A percentile compares a stretch with the other conserved stretches of the same genome.
Conservation (phyloP, 2,113 vertebrate species). For the Heterocephalus glaber region DNA sequence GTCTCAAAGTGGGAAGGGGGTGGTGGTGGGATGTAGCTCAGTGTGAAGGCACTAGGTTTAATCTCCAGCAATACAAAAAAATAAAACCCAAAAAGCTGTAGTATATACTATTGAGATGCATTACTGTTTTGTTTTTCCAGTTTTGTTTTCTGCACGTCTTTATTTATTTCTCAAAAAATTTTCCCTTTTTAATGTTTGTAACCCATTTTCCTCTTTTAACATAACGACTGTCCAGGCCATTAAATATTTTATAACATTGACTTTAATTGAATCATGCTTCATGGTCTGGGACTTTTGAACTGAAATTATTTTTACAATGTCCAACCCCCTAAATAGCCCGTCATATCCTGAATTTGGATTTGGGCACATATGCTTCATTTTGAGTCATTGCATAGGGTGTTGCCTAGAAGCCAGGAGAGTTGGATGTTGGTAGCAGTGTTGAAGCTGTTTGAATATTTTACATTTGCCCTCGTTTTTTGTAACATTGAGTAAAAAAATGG, state of each 20-base stretch:
- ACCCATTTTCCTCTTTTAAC: background rate
- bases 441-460: background rate
- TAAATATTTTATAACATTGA: conserved; percentile 20
- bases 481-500: background rate
- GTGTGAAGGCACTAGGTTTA: background rate
- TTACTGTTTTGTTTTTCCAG: background rate
- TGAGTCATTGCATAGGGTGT: background rate
- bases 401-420: background rate
- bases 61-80: background rate
- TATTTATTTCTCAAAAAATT: background rate
- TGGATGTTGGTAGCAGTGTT: background rate
- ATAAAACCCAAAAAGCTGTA: background rate
- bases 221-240: background rate
- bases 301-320: background rate
- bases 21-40: background rate
- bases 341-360: background rate
- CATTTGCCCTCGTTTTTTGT: conserved; percentile 33
- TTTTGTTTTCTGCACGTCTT: background rate
- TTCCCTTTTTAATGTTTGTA: background rate
- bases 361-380: background rate
- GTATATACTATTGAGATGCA: background rate
- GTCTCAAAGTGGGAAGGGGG: background rate
- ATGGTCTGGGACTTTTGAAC: background rate
- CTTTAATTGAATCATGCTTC: background rate
- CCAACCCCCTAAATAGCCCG: background rate